These are phyloP conservation scores for Scomberomorus guttatus DNA, from an alignment of 2,797 vertebrate species.

Conservation along the genomic window DNA sequence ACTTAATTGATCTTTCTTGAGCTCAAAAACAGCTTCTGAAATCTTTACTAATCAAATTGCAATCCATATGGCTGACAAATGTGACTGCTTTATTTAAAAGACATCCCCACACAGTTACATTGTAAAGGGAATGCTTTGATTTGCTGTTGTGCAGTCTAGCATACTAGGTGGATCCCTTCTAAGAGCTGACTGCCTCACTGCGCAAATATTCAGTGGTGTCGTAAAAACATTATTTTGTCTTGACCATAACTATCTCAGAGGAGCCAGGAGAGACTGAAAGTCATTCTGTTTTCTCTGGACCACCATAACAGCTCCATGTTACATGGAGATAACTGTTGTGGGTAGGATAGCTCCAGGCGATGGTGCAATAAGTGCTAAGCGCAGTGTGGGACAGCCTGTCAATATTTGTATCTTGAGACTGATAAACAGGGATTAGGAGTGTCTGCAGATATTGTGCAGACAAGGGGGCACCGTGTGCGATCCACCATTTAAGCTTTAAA, in stretches of 20 bases:
- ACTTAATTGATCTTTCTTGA: slow-evolving; percentile 8
- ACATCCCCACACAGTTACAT: neutral
- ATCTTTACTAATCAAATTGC: neutral
- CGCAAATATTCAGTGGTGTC: slow-evolving; percentile 4
- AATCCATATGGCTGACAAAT: neutral
- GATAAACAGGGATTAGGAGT: slow-evolving; percentile 60
- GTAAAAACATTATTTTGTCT: slow-evolving; percentile 5
- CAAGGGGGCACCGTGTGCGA: slow-evolving; percentile 27
- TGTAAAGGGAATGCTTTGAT: slow-evolving; percentile 13
- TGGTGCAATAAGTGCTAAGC: slow-evolving; percentile 21
- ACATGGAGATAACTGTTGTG: slow-evolving; percentile 19
- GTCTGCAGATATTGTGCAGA: slow-evolving; percentile 58
- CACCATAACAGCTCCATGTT: slow-evolving; percentile 21
- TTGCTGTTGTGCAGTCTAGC: neutral
- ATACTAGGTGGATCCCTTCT: neutral
- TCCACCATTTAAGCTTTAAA: slow-evolving; percentile 51
- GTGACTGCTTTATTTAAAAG: neutral
- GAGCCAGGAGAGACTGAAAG: slow-evolving; percentile 9
- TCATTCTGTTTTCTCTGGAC: slow-evolving; percentile 35
- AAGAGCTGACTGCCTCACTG: neutral
- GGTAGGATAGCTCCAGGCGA: slow-evolving; percentile 17
- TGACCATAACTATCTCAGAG: neutral
- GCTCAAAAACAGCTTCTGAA: neutral
- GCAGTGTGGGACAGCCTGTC: slow-evolving; percentile 43
- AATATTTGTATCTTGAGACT: slow-evolving; percentile 45